Evolutionary conservation across 2,113 vertebrate species (phyloP), one percentile per base, ranked within the genome.

Genomic region (Sinosuthora webbiana): DNA sequence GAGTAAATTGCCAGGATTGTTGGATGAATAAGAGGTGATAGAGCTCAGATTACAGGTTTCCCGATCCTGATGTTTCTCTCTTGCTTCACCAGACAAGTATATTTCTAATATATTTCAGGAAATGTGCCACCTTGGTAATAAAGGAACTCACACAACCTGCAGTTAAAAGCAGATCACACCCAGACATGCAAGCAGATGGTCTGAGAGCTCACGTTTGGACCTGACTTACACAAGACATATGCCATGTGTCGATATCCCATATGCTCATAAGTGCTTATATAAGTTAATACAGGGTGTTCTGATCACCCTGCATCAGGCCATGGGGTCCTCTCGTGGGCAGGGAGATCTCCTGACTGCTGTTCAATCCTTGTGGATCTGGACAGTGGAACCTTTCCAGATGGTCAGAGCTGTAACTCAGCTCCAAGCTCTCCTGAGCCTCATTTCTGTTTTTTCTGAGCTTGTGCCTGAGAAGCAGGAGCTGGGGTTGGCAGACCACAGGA

Each of bases 261-360:
- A 21, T 9, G 33, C 59, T 59, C 20, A 0, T 8, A 28, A 68
- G 22, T 31, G 62, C 52, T 68, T 53, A 3, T 24, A 0, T 7
- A 19, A 42, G 23, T 44, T 63, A 35, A 10, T 10, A 14, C 0
- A 15, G 33, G 23, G 25, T 25, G 45, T 21, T 28, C 12, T 31
- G 55, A 35, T 21, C 67, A 39, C 17, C 31, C 45, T 62, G 44
- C 49, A 24, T 9, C 45, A 45, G 42, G 28, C 41, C 12, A 2
- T 8, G 33, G 45, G 24, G 14, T 33, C 6, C 17, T 37, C 8
- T 70, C 44, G 33, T 22, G 41, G 39, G 24, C 37, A 65, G 24
- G 37, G 57, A 35, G 6, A 5, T 22, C 21, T 75, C n/a, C 49
- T 42, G 33, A 19, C 10, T 8, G 3, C 35, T 41, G 27, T 33